Base-by-base conservation (phyloP, 2,888 invertebrate genomes). In the Cinara cedri region DNA sequence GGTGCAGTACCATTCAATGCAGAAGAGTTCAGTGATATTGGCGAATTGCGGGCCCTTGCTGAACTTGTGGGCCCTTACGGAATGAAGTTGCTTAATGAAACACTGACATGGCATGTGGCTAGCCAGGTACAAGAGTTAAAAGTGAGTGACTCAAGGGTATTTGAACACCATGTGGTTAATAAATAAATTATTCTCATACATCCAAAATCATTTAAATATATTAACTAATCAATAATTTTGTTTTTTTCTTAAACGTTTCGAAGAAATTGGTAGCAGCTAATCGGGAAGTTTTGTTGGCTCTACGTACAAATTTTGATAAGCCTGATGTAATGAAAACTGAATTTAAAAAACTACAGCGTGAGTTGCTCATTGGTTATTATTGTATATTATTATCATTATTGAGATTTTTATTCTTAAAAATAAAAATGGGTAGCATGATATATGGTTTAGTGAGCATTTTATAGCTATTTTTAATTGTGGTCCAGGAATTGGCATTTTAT, bases 61-160 rank as follows among this genome's bases (percentile, higher is more conserved):
- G 98, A 99, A 87, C 88, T 99, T 44, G 95, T 99, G 83, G 98
- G 99, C 0, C 98, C 99, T 0, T 99, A 98, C 85, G 99, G 99
- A 8, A 97, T 99, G 91, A 98, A 98, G 85, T 91, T 95, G 84
- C 87, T 99, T 76, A 96, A 96, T 85, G 98, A 99, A 87, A 95
- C 96, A 16, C 88, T 99, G 16, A 97, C 98, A 95, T 97, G 97
- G 95, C 98, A 98, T 85, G 97, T 98, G 83, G 93, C 98, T 14
- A 96, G 96, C 85, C 99, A 99, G 88, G 97, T 99, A 14, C 94
- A 95, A 84, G 99, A 99, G 86, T 87, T 99, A 51, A 98, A 97
- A 86, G 83, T 83, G 57, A 71, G 34, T 51, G n/a, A 6, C 34
- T 34, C 21, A 24, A 34, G 3, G 34, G 3, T 34, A 34, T 34